phyloP scores from a whole-genome alignment of 2,797 vertebrate genomes.

The Siniperca obscura region DNA sequence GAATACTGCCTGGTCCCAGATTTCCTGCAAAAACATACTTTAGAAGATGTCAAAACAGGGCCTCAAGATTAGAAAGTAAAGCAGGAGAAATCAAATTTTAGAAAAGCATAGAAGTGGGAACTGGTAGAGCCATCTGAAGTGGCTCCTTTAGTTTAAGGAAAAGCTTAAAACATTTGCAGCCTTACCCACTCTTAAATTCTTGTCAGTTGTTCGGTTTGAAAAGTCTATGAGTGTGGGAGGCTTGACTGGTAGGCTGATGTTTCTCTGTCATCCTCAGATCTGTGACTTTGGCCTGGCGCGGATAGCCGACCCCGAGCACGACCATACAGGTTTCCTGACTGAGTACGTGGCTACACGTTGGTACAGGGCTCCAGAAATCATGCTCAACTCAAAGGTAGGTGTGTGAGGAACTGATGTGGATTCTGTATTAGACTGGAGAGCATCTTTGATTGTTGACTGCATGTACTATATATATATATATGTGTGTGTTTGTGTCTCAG shows the following conservation, averaged over 20 bases:
- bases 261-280: constrained; percentile 81
- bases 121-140: neutral
- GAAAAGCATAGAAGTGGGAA: neutral
- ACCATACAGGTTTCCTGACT: constrained; percentile 92
- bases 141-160: neutral
- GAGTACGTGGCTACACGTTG: constrained; percentile 96
- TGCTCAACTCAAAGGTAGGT: constrained; percentile 93
- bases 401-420: neutral
- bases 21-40: neutral
- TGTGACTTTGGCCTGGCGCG: constrained; percentile 95
- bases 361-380: constrained; percentile 97
- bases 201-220: neutral
- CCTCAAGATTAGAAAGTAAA: neutral
- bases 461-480: neutral
- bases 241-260: neutral
- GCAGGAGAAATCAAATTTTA: neutral
- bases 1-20: neutral
- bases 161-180: neutral
- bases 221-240: neutral
- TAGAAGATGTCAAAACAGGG: neutral
- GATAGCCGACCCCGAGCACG: constrained; percentile 92
- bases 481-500: constrained; percentile 76
- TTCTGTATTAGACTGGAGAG: neutral
- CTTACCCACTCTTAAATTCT: neutral
- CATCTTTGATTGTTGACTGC: neutral